Base-by-base conservation (phyloP, 2,888 invertebrate genomes). In the Stenolophus ochropezus region DNA sequence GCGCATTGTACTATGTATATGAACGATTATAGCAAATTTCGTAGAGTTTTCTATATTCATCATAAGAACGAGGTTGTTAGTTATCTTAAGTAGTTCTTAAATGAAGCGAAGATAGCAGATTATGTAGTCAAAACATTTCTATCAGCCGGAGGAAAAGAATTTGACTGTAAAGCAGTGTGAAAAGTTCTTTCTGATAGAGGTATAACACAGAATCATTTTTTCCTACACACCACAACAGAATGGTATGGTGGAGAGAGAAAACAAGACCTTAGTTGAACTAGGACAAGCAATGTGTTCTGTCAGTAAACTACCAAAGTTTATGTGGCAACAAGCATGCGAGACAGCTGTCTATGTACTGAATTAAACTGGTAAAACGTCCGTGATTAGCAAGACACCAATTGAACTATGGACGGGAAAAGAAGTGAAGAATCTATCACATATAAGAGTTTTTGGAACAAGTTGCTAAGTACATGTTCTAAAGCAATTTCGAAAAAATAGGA, bases 301-400 rank as follows among this genome's bases (percentile, higher is more conserved):
- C 8, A 83, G 49, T 25, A 11, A 83, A 0, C 20, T 83, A 2
- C 82, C 83, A 4, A 18, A 49, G 8, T 65, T 16, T 16, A 56
- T 85, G 1, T 85, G 85, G 84, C 82, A 83, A 20, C 83, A 84
- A 65, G 84, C 84, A 6, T 78, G 75, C 0, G 77, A 79, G 27
- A 84, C 83, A 4, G 84, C 83, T 0, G 83, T 83, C 2, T 84
- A 83, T 21, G n/a, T 83, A 11, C 56, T 84, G 4, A 85, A 84
- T 78, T 51, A 82, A 20, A 81, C 83, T 6, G 75, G 81, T 18
- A 83, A 81, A 21, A 69, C 61, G 47, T 65, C 25, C n/a, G 56
- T 49, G 4, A 21, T 23, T 21, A 33, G 20, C 53, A 77, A 77
- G 69, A 82, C 84, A 11, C 83, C 84, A 18, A 78, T 74, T 58